Conservation (phyloP, 2,113 vertebrate species). For the Mobula hypostoma region DNA sequence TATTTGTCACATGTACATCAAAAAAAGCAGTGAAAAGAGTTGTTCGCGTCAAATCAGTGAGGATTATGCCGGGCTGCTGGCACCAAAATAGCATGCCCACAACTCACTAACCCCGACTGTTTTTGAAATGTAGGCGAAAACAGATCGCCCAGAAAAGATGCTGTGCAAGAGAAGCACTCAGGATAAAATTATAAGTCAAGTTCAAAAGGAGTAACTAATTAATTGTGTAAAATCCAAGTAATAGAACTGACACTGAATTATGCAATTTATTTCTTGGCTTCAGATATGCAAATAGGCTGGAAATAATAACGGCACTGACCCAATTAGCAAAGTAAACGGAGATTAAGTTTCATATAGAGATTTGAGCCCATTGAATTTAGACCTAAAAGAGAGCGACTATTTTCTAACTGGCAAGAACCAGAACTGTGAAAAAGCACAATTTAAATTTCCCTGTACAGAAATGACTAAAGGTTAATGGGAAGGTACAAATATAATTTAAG, state of each 20-base stretch:
- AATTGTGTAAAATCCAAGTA: background rate
- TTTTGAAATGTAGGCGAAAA: no score
- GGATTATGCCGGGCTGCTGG: no score
- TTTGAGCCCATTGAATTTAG: background rate
- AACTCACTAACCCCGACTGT: no score
- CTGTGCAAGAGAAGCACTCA: background rate
- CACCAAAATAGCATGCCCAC: no score
- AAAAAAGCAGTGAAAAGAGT: no score
- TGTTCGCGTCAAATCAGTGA: no score
- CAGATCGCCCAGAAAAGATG: background rate
- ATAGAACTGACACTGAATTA: background rate
- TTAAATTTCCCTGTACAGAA: background rate
- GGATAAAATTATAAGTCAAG: background rate
- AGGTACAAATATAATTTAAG: background rate
- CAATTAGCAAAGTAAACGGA: background rate
- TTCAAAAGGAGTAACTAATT: conserved; percentile 8
- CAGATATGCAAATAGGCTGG: background rate
- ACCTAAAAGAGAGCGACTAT: background rate
- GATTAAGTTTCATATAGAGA: background rate
- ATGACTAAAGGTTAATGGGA: background rate
- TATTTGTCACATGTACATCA: no score
- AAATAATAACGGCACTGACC: background rate
- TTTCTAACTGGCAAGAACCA: background rate
- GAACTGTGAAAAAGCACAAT: background rate
- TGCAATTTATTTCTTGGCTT: background rate